Conservation (phyloP, 2,113 vertebrate species). For the Pampusana beccarii region DNA sequence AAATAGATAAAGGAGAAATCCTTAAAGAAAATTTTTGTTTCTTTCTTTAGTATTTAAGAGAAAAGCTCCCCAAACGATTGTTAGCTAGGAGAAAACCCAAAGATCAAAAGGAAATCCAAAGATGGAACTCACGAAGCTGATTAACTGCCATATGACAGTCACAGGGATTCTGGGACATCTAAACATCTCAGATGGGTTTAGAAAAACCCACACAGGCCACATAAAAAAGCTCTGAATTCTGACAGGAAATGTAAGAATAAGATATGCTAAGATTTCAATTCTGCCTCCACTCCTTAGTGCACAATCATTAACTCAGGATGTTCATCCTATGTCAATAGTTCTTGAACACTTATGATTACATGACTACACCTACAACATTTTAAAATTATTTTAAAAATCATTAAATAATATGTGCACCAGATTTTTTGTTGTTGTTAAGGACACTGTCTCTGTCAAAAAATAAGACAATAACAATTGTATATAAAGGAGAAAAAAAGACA, state of each 20-base stretch:
- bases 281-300: not conserved
- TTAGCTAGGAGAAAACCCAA: not conserved
- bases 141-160: not conserved
- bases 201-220: not conserved
- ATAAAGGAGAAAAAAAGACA: not conserved
- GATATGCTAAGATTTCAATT: not conserved
- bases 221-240: not conserved
- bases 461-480: not conserved
- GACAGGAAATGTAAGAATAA: not conserved
- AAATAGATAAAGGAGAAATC: slow-evolving; percentile 33
- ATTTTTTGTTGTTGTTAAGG: not conserved
- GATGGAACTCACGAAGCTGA: not conserved
- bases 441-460: not conserved
- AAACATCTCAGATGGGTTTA: not conserved
- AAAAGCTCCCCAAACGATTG: not conserved
- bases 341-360: not conserved
- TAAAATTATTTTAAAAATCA: not conserved
- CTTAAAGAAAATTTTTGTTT: not conserved
- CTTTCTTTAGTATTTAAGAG: not conserved
- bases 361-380: not conserved
- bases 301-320: not conserved
- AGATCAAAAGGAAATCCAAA: not conserved
- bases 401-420: not conserved
- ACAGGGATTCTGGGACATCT: not conserved
- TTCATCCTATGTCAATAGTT: not conserved